Evolutionary conservation across 1,140 invertebrate genomes (phyloP).

Genomic region (Hylaeus volcanicus): DNA sequence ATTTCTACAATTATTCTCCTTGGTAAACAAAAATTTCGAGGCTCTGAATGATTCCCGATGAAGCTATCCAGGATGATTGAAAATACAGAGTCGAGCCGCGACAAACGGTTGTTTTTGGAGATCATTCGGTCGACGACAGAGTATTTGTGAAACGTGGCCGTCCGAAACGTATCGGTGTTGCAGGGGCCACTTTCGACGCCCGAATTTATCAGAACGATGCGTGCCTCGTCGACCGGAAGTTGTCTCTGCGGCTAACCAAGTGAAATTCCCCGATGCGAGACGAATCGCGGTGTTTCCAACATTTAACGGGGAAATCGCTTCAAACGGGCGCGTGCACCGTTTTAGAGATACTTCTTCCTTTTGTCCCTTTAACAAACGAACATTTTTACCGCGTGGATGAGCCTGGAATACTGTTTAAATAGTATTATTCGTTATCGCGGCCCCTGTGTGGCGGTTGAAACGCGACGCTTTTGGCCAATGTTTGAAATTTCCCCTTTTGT

Average conservation of each 20-base stretch:
- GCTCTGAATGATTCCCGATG: no score
- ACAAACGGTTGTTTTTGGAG: neutral
- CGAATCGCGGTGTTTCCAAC: neutral
- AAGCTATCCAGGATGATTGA: no score
- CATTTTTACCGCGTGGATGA: no score
- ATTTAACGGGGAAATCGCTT: neutral
- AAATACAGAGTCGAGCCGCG: neutral
- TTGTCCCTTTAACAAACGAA: neutral
- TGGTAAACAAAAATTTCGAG: no score
- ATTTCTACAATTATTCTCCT: no score
- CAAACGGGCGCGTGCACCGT: neutral
- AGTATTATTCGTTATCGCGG: no score
- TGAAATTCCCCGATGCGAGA: slow-evolving; percentile 11
- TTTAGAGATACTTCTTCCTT: neutral
- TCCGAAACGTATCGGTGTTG: slow-evolving; percentile 20
- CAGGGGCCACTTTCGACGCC: slow-evolving; percentile 6
- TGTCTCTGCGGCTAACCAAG: slow-evolving; percentile 11
- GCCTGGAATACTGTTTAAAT: no score
- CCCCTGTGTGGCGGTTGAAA: no score
- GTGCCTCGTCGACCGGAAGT: slow-evolving; percentile 18
- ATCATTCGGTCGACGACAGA: neutral
- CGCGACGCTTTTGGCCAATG: no score
- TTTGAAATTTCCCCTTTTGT: no score
- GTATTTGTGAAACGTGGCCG: neutral
- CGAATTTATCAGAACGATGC: slow-evolving; percentile 28